Conservation (phyloP, 2,113 vertebrate genomes). For the Campylorhamphus procurvoides region DNA sequence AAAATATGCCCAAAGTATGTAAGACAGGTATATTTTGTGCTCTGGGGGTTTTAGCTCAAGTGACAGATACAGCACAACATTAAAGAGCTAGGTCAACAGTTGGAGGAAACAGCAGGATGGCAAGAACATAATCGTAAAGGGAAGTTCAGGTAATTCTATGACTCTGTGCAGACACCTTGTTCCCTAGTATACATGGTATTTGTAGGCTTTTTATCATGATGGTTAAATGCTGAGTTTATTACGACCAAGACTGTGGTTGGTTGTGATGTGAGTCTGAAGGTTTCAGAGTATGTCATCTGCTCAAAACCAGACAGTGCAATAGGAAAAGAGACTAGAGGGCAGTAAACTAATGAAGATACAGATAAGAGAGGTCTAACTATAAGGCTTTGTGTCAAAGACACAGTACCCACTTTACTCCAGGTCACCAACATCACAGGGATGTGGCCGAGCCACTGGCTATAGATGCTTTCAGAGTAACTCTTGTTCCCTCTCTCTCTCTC, state of each 20-base stretch:
- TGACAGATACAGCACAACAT: neutral
- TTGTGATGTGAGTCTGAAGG: neutral
- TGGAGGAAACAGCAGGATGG: neutral
- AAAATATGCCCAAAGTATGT: neutral
- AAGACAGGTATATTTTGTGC: neutral
- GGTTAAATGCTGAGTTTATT: neutral
- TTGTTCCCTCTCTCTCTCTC: neutral
- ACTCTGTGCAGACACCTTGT: neutral
- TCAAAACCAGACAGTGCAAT: neutral
- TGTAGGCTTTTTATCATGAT: neutral
- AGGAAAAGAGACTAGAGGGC: neutral
- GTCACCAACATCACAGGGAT: neutral
- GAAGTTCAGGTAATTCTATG: neutral
- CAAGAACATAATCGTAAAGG: neutral
- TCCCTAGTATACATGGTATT: neutral
- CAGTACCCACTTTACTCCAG: neutral
- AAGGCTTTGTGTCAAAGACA: neutral
- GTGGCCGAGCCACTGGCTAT: neutral
- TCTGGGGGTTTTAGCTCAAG: neutral
- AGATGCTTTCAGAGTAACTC: neutral
- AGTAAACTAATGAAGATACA: neutral
- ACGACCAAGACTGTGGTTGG: neutral
- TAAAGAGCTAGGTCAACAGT: neutral
- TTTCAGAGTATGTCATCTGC: neutral
- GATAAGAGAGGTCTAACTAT: neutral